Base-by-base conservation (phyloP, 2,113 vertebrate genomes). In the Eonycteris spelaea region DNA sequence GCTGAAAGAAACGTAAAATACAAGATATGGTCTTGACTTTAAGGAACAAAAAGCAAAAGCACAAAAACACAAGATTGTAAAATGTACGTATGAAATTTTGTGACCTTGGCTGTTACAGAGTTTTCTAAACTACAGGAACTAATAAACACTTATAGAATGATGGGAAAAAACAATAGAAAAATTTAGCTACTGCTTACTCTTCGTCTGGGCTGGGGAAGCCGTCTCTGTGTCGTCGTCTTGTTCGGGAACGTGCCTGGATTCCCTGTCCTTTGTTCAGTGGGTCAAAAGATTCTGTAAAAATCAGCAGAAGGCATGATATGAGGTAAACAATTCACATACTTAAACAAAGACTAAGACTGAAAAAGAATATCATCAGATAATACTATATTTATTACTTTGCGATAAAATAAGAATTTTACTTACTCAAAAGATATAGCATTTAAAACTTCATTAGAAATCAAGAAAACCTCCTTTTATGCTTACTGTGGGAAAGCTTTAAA, bases 141-240 rank as follows among this genome's bases (percentile, higher is more conserved):
- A 96, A 93, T 51, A 63, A 84, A 95, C 26, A 73, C 2, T 67
- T 15, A 35, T 13, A 90, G 35, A 96, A 90, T 24, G n/a, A 91
- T 93, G 45, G 65, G 2, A 94, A 61, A 75, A 89, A 94, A 90
- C 1, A 57, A 40, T 43, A 95, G 57, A 91, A 97, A 97, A 85
- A 86, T 91, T 61, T 95, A 90, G 43, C 0, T 13, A 2, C 89
- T 98, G 95, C 99, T 99, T 98, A 99, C 99, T 99, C 98, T 97
- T 98, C 98, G 97, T 70, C 99, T 99, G 5, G 99, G 98, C 92
- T 99, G 98, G 0, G 98, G 74, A 98, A 99, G 86, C 99, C 98
- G 6, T 99, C 99, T 97, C 99, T 97, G 82, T 99, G 99, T 97
- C 99, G 99, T 97, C 99, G 98, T 63, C 98, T 99, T 16, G 98